Evolutionary conservation across 2,797 vertebrate species (phyloP).

Genomic region (Argya squamiceps): DNA sequence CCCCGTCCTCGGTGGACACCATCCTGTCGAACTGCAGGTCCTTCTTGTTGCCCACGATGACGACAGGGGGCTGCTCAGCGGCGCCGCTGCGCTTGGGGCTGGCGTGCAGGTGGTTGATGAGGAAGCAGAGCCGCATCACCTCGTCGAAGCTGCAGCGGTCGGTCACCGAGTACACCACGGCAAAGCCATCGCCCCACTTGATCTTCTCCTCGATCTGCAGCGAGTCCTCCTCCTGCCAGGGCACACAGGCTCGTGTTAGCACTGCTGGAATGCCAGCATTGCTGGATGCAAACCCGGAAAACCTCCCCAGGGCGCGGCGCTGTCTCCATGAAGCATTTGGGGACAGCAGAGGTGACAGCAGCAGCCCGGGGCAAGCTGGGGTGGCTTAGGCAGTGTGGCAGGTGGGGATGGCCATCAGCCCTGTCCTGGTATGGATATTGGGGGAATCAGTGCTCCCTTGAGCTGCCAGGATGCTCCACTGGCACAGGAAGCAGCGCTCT

Average conservation of each 20-base stretch:
- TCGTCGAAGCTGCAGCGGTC: conserved; percentile 84
- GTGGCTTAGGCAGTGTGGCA: not conserved
- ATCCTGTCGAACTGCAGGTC: conserved; percentile 83
- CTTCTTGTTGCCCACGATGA: conserved; percentile 82
- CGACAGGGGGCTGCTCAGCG: conserved; percentile 69
- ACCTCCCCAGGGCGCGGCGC: fast-evolving
- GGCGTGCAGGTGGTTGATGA: conserved; percentile 79
- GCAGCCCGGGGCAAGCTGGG: not conserved
- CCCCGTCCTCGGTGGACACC: conserved; percentile 75
- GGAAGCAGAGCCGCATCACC: conserved; percentile 81
- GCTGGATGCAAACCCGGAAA: fast-evolving
- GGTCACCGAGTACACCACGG: conserved; percentile 81
- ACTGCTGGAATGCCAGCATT: fast-evolving
- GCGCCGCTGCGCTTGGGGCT: conserved; percentile 50
- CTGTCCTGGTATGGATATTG: fast-evolving
- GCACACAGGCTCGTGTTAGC: fast-evolving
- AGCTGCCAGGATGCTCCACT: fast-evolving
- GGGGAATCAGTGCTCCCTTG: not conserved
- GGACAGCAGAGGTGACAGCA: fast-evolving
- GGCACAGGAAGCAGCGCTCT: fast-evolving
- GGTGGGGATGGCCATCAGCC: not conserved
- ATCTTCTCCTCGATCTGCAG: conserved; percentile 85
- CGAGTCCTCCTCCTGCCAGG: conserved; percentile 78
- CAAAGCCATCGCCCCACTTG: conserved; percentile 81
- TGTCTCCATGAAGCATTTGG: fast-evolving